Evolutionary conservation across 1,140 invertebrate genomes (phyloP).

Genomic region (Achroia grisella): DNA sequence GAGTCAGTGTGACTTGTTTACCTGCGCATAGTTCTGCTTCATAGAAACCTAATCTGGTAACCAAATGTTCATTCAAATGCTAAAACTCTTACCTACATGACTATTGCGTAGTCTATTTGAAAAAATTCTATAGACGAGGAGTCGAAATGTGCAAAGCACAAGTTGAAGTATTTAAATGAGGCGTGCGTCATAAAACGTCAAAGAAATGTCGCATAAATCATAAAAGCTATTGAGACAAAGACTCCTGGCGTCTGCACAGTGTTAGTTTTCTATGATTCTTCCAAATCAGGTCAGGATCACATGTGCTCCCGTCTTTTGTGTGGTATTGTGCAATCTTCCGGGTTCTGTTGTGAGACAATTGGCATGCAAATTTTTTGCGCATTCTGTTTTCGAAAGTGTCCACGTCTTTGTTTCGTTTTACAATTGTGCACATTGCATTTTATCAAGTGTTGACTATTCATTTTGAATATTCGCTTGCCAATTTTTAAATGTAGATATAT

Average conservation of each 20-base stretch:
- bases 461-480: too few relatives aligned
- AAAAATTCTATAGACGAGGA: constrained; percentile 45
- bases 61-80: constrained; percentile 70
- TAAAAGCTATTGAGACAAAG: constrained; percentile 54
- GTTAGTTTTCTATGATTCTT: constrained; percentile 36
- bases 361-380: constrained; percentile 47
- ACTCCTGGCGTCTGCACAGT: constrained; percentile 46
- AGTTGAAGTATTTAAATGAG: constrained; percentile 67
- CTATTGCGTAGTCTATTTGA: constrained; percentile 51
- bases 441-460: too few relatives aligned
- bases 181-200: constrained; percentile 68
- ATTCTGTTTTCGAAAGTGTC: constrained; percentile 5
- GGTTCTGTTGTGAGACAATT: constrained; percentile 32
- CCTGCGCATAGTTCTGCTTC: constrained; percentile 36
- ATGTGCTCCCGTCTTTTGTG: constrained; percentile 56
- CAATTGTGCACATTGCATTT: too few relatives aligned
- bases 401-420: too few relatives aligned
- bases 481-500: too few relatives aligned
- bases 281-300: constrained; percentile 69
- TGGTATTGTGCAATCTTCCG: constrained; percentile 65
- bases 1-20: constrained; percentile 45
- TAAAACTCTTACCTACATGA: constrained; percentile 36
- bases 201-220: constrained; percentile 68
- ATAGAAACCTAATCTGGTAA: constrained; percentile 69
- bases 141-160: constrained; percentile 66